Base-by-base conservation (phyloP, 2,888 invertebrate species). In the Drosophila fulvimacula region DNA sequence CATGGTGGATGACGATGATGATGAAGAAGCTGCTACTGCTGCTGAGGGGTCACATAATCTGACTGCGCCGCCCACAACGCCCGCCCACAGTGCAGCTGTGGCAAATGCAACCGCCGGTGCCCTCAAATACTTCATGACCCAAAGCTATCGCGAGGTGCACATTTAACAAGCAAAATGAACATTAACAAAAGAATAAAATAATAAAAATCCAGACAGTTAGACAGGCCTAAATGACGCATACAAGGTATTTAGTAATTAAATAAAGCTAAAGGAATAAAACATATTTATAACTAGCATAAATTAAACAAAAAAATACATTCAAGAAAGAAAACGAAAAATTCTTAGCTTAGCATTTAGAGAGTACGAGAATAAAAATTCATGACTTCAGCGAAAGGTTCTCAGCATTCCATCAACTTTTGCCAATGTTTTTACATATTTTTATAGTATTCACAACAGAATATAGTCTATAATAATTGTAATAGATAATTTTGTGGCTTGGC, bases 101-200 rank as follows among this genome's bases (percentile, higher is more conserved):
- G 76, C 76, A 10, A 80, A 67, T 65, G 75, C 75, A 32, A 88
- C 73, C 32, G 83, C 75, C 44, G 82, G 74, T 19, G 85, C 80
- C 59, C 81, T 90, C 39, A 81, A 80, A 64, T 91, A 90, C 63
- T 77, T 88, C 48, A 74, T 90, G 78, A 83, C 81, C 15, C 88
- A 91, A 76, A 89, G 82, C 73, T 84, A 89, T 80, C 79, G 81
- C 53, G 90, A 90, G 69, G 89, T 90, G 60, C 88, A 89, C 27
- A 90, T 90, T 69, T 90, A 82, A 48, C 27, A 17, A 48, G 30
- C 4, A 24, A 38, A 46, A n/a, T 17, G n/a, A 49, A 11, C n/a
- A 53, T 5, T 41, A 74, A 48, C 55, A 21, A 52, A 36, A 44
- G 7, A 38, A 36, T 30, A 15, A 17, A 24, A 38, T 1, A 17